Conservation (phyloP, 1,140 invertebrate genomes). For the Drosophila sechellia region DNA sequence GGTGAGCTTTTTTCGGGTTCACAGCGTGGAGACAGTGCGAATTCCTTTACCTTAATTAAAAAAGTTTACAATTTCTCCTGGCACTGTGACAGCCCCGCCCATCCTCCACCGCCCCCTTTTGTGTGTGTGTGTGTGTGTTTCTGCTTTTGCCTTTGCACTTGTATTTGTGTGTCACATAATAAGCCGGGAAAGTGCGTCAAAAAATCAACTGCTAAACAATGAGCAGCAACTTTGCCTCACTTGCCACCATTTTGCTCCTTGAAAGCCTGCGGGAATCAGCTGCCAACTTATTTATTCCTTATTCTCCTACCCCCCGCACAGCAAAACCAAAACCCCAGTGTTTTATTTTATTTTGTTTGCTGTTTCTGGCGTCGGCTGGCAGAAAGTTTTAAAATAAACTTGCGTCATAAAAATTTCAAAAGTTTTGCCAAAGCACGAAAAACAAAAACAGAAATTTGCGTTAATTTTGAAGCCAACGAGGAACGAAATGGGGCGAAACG, state of each 20-base stretch:
- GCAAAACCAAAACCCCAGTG: background rate
- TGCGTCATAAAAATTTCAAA: constrained; percentile 79
- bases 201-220: constrained; percentile 70
- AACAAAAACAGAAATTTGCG: constrained; percentile 34
- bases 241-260: background rate
- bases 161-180: constrained; percentile 62
- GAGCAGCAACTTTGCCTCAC: constrained; percentile 17
- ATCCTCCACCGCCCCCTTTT: background rate
- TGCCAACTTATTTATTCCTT: constrained; percentile 61
- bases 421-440: constrained; percentile 52
- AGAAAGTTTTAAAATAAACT: constrained; percentile 80
- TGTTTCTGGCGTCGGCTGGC: constrained; percentile 54
- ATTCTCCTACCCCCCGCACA: constrained; percentile 24
- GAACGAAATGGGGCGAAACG: constrained; percentile 39
- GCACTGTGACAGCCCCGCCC: constrained; percentile 54
- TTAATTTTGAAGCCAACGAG: constrained; percentile 28
- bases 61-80: constrained; percentile 70
- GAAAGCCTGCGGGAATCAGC: constrained; percentile 67
- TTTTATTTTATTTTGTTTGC: constrained; percentile 23
- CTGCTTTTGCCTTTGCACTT: constrained; percentile 20
- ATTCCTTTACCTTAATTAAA: constrained; percentile 80
- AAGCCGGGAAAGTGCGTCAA: constrained; percentile 66
- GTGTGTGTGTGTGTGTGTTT: background rate
- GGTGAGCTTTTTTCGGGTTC: constrained; percentile 24
- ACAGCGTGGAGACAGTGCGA: constrained; percentile 41